Evolutionary conservation across 2,113 vertebrate genomes (phyloP), one percentile per base, ranked within the genome.

Genomic region (Oostethus manadensis): DNA sequence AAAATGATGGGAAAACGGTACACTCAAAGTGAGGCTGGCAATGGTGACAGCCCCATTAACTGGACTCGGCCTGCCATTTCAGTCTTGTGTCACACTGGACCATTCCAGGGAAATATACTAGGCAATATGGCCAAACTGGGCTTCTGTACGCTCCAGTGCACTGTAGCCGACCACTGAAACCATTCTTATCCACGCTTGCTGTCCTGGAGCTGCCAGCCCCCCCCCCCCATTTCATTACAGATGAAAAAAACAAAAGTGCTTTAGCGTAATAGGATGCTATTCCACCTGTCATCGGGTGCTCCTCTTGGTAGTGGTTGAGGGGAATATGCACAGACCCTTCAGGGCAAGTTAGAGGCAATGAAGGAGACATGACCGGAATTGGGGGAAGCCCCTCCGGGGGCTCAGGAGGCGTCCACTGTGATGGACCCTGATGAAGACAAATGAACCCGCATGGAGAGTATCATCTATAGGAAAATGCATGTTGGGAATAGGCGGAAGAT

Each of bases 351-450:
- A 73, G 66, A 70, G 55, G 63, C 61, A 67, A 51, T 45, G 70
- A 79, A 62, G 71, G 70, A 83, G 77, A 79, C 64, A 69, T 64
- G 58, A 54, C 43, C 66, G 66, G 48, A 60, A 45, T 59, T 64
- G 20, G 56, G 49, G 65, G 58, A 46, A 21, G 6, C 10, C 53
- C 66, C 70, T 73, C 71, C 3, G 61, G 71, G 72, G 80, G 65
- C 51, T 51, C 43, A 45, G 49, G 68, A 77, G 70, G 68, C 55
- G 71, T 77, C 67, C 45, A 58, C 62, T 66, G 69, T 51, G 59
- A 82, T 78, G 76, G 68, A 64, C 62, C 64, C 68, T 85, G 87
- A 92, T 91, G 87, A 90, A 92, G 91, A 93, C 84, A 90, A 92
- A 93, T 89, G 77, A 78, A 80, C 58, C 80, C 75, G 73, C 71